Evolutionary conservation across 2,113 vertebrate genomes (phyloP).

Genomic region (Lucifuga dentata): DNA sequence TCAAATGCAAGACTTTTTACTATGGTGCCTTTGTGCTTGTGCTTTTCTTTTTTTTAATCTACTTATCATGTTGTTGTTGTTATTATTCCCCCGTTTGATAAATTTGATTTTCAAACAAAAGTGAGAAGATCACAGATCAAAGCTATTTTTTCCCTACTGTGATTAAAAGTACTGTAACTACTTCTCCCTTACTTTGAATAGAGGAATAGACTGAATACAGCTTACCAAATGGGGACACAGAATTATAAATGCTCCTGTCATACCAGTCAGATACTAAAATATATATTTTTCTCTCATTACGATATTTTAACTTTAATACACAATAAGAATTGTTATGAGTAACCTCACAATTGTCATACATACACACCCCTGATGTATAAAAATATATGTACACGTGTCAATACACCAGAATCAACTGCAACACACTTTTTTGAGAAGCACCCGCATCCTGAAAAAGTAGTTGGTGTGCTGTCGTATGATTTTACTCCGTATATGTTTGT

Average conservation of each 20-base stretch:
- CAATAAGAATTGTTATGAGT: conserved; percentile 1
- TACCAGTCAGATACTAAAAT: not conserved
- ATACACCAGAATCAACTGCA: too few species aligned
- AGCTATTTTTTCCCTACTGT: conserved; percentile 60
- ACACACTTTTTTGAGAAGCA: too few species aligned
- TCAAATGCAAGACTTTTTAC: conserved; percentile 83
- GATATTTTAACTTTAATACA: not conserved
- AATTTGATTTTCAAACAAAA: conserved; percentile 87
- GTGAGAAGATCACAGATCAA: conserved; percentile 85
- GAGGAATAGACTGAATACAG: conserved; percentile 75
- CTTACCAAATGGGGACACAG: conserved; percentile 56
- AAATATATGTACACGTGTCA: too few species aligned
- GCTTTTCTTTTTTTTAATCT: conserved; percentile 63
- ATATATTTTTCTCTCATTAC: not conserved
- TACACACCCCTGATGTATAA: not conserved
- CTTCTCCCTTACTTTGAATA: conserved; percentile 72
- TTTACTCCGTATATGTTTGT: too few species aligned
- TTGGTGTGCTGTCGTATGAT: too few species aligned
- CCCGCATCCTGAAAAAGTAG: too few species aligned
- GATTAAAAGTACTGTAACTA: conserved; percentile 70
- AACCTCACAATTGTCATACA: not conserved
- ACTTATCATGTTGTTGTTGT: conserved; percentile 75
- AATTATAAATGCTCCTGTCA: conserved; percentile 27
- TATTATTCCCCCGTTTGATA: conserved; percentile 82
- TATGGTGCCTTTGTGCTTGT: conserved; percentile 75